phyloP scores from a whole-genome alignment of 37 sponge, comb jelly and placozoan species.

The Geodia barretti region DNA sequence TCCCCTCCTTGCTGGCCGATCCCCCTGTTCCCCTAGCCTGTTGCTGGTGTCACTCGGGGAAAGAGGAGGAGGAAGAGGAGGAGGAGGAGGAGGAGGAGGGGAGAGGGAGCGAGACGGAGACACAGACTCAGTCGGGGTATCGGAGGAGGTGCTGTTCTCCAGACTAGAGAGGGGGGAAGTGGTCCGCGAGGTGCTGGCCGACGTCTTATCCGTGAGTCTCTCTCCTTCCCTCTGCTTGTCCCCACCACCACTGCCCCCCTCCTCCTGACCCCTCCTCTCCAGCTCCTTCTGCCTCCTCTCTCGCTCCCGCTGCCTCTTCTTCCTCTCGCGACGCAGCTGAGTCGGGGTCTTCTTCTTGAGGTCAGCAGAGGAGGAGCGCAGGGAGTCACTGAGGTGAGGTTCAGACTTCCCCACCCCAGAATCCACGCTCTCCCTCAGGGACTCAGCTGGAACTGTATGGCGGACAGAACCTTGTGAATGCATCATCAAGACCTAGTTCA shows the following conservation, averaged over 20 bases:
- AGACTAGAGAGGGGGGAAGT: neutral
- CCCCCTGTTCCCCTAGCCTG: too few species aligned
- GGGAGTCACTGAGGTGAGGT: neutral
- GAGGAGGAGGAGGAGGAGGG: neutral
- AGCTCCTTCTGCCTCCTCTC: constrained; percentile 36
- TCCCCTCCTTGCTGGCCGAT: too few species aligned
- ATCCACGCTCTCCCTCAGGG: neutral
- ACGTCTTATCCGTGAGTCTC: neutral
- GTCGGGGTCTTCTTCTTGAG: constrained; percentile 68
- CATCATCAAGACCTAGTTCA: too few species aligned
- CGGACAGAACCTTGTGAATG: too few species aligned
- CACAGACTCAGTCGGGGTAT: neutral
- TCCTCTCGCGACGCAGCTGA: constrained; percentile 63
- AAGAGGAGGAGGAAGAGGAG: neutral
- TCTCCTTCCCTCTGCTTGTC: neutral
- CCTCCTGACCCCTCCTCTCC: constrained; percentile 7
- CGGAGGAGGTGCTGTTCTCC: neutral
- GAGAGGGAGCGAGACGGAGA: neutral
- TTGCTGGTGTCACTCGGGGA: too few species aligned
- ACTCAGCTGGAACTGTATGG: too few species aligned
- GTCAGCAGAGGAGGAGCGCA: neutral
- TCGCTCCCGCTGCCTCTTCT: constrained; percentile 56
- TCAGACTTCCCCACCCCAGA: neutral
- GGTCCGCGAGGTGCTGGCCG: neutral
- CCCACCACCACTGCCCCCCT: too few species aligned